A percentile compares a stretch with the other conserved stretches of the same genome.
These are phyloP conservation scores for Micoletzkya japonica DNA, from an alignment of 2,888 invertebrate genomes.

Conservation along the genomic window DNA sequence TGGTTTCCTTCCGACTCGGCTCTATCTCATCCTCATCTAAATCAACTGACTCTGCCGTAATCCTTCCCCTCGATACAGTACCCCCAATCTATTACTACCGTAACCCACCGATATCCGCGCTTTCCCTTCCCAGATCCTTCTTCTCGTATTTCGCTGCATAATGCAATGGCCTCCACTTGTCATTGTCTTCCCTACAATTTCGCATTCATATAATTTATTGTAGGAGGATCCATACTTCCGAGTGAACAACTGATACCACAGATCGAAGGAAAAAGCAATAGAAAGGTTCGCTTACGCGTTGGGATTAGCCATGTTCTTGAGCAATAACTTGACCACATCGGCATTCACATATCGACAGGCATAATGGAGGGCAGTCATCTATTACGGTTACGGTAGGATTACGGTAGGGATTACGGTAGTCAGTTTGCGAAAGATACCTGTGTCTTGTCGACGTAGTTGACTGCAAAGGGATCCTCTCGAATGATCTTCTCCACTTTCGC, in stretches of 20 bases:
- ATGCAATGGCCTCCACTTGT: conserved; percentile 17
- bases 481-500: conserved; percentile 12
- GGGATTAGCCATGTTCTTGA: neutral
- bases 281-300: conserved; percentile 4
- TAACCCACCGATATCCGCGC: too few species aligned
- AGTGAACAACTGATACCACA: neutral
- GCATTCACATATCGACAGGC: conserved; percentile 22
- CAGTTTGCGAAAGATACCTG: too few species aligned
- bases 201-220: neutral
- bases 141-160: conserved; percentile 18
- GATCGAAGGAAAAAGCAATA: too few species aligned
- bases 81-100: too few species aligned
- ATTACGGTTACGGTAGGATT: neutral
- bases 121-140: conserved; percentile 9
- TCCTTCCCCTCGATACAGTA: neutral
- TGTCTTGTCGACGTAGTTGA: neutral
- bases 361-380: conserved; percentile 18
- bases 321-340: neutral
- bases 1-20: neutral
- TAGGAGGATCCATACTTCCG: neutral
- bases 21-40: neutral
- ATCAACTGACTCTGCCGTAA: neutral
- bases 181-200: neutral
- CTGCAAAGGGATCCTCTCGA: neutral
- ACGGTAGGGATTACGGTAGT: too few species aligned